Conservation (phyloP, 2,888 invertebrate genomes). For the Tetragonisca angustula region DNA sequence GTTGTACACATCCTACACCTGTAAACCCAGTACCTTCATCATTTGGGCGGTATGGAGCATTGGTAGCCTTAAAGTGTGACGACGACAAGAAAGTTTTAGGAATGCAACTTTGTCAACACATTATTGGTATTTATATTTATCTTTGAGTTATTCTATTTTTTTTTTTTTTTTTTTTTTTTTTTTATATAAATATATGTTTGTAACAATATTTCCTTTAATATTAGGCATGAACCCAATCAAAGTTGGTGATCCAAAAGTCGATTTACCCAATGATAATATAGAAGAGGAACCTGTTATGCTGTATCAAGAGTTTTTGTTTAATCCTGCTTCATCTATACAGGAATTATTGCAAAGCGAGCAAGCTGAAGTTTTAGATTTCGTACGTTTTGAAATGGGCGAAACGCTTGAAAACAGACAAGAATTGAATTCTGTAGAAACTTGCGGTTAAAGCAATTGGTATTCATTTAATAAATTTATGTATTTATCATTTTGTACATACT, state of each 20-base stretch:
- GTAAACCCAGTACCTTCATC: conserved; percentile 85
- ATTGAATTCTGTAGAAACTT: conserved; percentile 87
- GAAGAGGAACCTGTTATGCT: conserved; percentile 93
- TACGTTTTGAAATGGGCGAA: conserved; percentile 95
- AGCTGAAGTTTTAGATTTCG: conserved; percentile 91
- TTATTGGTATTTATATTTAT: conserved; percentile 88
- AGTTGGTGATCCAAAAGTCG: conserved; percentile 88
- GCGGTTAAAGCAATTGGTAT: conserved; percentile 84
- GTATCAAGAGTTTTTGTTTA: conserved; percentile 94
- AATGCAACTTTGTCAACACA: conserved; percentile 94
- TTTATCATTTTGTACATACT: neutral
- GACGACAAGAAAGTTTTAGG: conserved; percentile 86
- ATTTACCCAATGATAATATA: conserved; percentile 87
- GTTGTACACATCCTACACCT: conserved; percentile 92
- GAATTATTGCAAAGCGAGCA: conserved; percentile 89
- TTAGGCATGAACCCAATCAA: conserved; percentile 91
- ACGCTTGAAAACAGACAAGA: conserved; percentile 81
- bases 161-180: neutral
- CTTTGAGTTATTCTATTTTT: neutral
- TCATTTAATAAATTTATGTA: neutral
- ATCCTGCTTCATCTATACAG: conserved; percentile 90
- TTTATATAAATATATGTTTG: neutral
- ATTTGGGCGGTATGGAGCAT: conserved; percentile 93
- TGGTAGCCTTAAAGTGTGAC: conserved; percentile 89
- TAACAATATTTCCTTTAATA: conserved; percentile 7